These are phyloP conservation scores for Centropus bengalensis DNA, from an alignment of 2,113 vertebrate species.

Conservation along the genomic window DNA sequence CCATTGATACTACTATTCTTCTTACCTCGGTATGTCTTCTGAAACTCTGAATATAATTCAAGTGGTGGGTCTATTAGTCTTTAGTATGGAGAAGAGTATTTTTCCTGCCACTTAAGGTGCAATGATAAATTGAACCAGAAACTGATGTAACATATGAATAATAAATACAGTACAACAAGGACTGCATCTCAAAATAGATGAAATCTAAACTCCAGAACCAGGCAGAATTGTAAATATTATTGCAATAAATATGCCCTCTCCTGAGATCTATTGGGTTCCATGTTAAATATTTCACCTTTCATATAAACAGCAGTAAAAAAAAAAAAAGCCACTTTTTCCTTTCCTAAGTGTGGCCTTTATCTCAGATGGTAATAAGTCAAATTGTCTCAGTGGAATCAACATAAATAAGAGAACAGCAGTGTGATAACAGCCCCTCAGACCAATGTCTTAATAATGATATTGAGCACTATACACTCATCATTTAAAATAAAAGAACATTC, in stretches of 20 bases:
- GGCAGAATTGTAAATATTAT: conserved; percentile 16
- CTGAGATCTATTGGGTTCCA: neutral
- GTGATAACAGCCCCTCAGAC: neutral
- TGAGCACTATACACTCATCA: neutral
- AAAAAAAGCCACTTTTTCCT: neutral
- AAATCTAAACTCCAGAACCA: neutral
- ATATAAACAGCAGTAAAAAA: neutral
- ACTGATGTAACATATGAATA: neutral
- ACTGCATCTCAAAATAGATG: neutral
- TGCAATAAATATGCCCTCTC: neutral
- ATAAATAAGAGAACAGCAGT: neutral
- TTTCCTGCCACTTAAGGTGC: neutral
- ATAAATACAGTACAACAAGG: neutral
- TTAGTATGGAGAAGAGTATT: neutral
- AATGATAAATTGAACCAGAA: conserved; percentile 32
- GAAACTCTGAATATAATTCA: neutral
- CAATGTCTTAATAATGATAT: neutral
- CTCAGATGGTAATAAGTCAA: neutral
- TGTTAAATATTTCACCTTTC: neutral
- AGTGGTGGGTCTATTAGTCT: neutral
- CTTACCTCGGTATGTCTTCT: neutral
- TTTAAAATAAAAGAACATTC: neutral
- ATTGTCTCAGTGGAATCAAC: neutral
- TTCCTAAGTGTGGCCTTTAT: neutral
- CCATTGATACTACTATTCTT: neutral